Conservation (phyloP, 2,113 vertebrate species). For the Dissostichus mawsoni region DNA sequence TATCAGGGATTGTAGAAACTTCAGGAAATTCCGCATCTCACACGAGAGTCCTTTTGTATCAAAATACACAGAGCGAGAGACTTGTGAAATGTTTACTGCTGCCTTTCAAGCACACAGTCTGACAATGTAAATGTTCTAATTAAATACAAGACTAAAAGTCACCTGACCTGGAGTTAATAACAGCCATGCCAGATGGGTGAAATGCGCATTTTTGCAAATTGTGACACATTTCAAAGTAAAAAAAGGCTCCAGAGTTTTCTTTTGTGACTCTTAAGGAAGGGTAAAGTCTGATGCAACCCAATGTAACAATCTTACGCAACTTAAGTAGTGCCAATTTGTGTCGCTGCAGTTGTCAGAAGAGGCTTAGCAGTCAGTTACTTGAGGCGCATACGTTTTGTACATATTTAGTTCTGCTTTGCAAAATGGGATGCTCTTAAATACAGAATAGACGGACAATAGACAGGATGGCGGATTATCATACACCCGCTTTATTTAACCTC, state of each 20-base stretch:
- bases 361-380: slow-evolving; percentile 13
- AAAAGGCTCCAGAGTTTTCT: slow-evolving; percentile 11
- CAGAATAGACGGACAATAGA: background rate
- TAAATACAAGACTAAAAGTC: slow-evolving; percentile 7
- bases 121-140: background rate
- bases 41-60: background rate
- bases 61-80: background rate
- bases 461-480: background rate
- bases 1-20: background rate
- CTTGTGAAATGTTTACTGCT: slow-evolving; percentile 4
- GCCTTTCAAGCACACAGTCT: background rate
- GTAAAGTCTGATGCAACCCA: slow-evolving; percentile 68
- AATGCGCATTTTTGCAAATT: slow-evolving; percentile 33
- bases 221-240: slow-evolving; percentile 45
- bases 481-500: background rate
- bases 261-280: slow-evolving; percentile 28
- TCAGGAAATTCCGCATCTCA: background rate
- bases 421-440: slow-evolving; percentile 4
- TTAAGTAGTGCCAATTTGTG: slow-evolving; percentile 38
- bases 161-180: background rate
- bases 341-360: slow-evolving; percentile 28
- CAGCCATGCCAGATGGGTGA: background rate
- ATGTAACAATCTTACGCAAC: slow-evolving; percentile 60
- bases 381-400: background rate
- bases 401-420: slow-evolving; percentile 25